Conservation (phyloP, 2,888 invertebrate genomes). For the Onchidella celtica region DNA sequence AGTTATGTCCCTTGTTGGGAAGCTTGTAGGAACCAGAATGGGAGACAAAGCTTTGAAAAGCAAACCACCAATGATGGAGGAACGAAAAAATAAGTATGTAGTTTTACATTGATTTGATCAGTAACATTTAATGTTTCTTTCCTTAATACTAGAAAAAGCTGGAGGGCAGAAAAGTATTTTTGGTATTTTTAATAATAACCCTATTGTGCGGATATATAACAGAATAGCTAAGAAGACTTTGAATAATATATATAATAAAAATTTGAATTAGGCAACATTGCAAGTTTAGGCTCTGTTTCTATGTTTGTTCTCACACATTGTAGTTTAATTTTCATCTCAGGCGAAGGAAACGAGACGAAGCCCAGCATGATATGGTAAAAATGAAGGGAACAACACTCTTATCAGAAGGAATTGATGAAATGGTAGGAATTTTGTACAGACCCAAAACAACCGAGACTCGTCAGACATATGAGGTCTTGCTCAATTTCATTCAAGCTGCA, state of each 20-base stretch:
- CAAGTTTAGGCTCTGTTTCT: no score
- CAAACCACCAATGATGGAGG: slow-evolving; percentile 95
- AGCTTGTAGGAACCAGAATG: slow-evolving; percentile 94
- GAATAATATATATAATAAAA: no score
- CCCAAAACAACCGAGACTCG: slow-evolving; percentile 98
- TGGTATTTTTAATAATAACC: no score
- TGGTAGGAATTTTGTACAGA: slow-evolving; percentile 95
- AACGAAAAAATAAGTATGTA: slow-evolving; percentile 91
- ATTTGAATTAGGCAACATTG: no score
- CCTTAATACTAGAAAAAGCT: no score
- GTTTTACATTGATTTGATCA: no score
- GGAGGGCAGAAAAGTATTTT: no score
- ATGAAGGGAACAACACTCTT: slow-evolving; percentile 89
- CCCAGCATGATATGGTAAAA: slow-evolving; percentile 92
- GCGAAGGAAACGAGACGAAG: slow-evolving; percentile 86
- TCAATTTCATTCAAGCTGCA: slow-evolving; percentile 98
- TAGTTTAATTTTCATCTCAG: no score
- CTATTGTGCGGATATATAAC: no score
- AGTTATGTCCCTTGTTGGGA: slow-evolving; percentile 96
- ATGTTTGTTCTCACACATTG: no score
- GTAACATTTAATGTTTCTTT: no score
- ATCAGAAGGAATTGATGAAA: slow-evolving; percentile 91
- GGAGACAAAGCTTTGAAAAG: slow-evolving; percentile 96
- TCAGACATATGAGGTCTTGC: slow-evolving; percentile 96
- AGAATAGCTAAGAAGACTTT: no score